Conservation (phyloP, 2,797 vertebrate species). For the Notolepis coatsorum region DNA sequence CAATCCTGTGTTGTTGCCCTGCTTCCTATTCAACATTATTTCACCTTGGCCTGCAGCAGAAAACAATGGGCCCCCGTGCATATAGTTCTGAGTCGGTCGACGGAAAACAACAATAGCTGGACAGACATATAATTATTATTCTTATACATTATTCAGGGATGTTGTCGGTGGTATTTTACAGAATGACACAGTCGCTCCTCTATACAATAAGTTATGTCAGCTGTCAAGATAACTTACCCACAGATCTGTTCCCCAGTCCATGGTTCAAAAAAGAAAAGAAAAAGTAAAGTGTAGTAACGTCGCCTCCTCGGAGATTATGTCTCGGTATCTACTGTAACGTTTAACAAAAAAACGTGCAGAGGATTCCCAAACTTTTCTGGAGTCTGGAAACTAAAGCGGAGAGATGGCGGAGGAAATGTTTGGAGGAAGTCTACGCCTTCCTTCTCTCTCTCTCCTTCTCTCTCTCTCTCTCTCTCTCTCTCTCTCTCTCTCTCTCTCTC, state of each 20-base stretch:
- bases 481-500: conserved; percentile 1
- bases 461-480: no score
- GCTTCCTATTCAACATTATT: background rate
- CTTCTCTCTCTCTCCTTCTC: conserved; percentile 5
- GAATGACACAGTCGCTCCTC: background rate
- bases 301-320: no score
- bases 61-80: conserved; percentile 2
- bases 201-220: conserved; percentile 33
- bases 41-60: conserved; percentile 14
- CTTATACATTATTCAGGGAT: background rate
- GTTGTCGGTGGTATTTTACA: background rate
- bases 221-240: conserved; percentile 75
- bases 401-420: conserved; percentile 70
- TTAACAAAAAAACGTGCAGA: no score
- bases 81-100: background rate
- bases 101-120: conserved; percentile 22
- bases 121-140: no score
- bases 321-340: no score
- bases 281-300: no score
- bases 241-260: conserved; percentile 77
- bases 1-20: conserved; percentile 27
- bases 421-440: conserved; percentile 77
- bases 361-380: background rate
- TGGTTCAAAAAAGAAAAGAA: conserved; percentile 47
- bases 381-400: conserved; percentile 52